phyloP scores from a whole-genome alignment of 1,140 invertebrate species.

The Zaprionus africanus region DNA sequence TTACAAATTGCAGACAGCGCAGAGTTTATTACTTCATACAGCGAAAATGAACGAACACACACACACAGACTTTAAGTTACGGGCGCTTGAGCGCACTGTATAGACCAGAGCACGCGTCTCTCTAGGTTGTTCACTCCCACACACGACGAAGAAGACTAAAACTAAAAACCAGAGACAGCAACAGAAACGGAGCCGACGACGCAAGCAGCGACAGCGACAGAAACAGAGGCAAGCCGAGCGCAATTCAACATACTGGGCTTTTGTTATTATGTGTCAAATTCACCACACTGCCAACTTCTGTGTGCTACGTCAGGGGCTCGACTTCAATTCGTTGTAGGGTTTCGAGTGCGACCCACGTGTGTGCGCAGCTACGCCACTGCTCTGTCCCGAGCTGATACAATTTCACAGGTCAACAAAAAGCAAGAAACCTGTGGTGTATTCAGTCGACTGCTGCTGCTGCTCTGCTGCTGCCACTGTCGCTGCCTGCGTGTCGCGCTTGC shows the following conservation, averaged over 20 bases:
- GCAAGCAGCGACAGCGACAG: slow-evolving; percentile 18
- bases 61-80: slow-evolving; percentile 51
- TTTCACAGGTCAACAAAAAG: slow-evolving; percentile 63
- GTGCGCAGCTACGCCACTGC: slow-evolving; percentile 35
- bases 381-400: slow-evolving; percentile 36
- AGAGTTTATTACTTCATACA: slow-evolving; percentile 76
- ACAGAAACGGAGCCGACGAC: slow-evolving; percentile 9
- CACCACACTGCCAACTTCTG: slow-evolving; percentile 37
- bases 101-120: slow-evolving; percentile 16
- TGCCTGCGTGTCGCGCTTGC: slow-evolving; percentile 49
- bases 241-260: slow-evolving; percentile 44
- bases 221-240: slow-evolving; percentile 32
- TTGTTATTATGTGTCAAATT: slow-evolving; percentile 45
- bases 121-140: slow-evolving; percentile 57
- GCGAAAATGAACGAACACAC: slow-evolving; percentile 18
- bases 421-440: slow-evolving; percentile 45
- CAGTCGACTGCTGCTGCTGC: slow-evolving; percentile 18
- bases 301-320: slow-evolving; percentile 46
- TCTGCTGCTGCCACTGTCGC: slow-evolving; percentile 8
- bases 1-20: slow-evolving; percentile 66
- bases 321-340: slow-evolving; percentile 29
- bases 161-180: slow-evolving; percentile 14
- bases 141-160: slow-evolving; percentile 62
- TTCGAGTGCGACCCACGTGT: slow-evolving; percentile 38
- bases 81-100: slow-evolving; percentile 22